These are phyloP conservation scores for Drosophila prolongata DNA, from an alignment of 2,888 invertebrate species.

Conservation along the genomic window DNA sequence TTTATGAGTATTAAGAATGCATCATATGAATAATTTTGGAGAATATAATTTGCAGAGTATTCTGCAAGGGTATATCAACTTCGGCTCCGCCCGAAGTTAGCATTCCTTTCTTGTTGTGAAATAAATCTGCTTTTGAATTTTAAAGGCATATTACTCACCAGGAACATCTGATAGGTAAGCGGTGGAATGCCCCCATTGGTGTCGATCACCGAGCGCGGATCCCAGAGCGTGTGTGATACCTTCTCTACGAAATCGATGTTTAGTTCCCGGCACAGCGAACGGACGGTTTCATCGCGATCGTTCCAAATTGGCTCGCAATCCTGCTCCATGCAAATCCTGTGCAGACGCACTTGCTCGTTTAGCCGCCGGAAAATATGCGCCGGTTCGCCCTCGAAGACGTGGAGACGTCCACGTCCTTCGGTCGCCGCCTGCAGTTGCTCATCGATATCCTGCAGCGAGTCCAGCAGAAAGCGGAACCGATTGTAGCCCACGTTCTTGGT, in stretches of 20 bases:
- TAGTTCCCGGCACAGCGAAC: conserved; percentile 85
- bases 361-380: conserved; percentile 86
- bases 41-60: no score
- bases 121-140: rapidly evolving
- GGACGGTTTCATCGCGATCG: conserved; percentile 87
- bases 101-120: no score
- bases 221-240: conserved; percentile 90
- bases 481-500: conserved; percentile 88
- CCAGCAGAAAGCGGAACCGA: conserved; percentile 89
- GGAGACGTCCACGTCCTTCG: conserved; percentile 86
- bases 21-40: no score
- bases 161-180: conserved; percentile 89
- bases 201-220: conserved; percentile 87
- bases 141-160: conserved; percentile 84
- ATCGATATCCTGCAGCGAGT: conserved; percentile 88
- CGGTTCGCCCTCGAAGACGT: conserved; percentile 88
- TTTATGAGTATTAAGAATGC: no score
- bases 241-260: conserved; percentile 87
- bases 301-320: conserved; percentile 91
- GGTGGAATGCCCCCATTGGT: conserved; percentile 90
- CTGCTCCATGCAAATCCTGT: conserved; percentile 87
- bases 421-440: conserved; percentile 85
- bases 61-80: no score
- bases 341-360: conserved; percentile 86
- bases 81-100: no score